Evolutionary conservation across 1,140 invertebrate genomes (phyloP), one percentile per base, ranked within the genome.

Genomic region (Neoseiulus cucumeris): DNA sequence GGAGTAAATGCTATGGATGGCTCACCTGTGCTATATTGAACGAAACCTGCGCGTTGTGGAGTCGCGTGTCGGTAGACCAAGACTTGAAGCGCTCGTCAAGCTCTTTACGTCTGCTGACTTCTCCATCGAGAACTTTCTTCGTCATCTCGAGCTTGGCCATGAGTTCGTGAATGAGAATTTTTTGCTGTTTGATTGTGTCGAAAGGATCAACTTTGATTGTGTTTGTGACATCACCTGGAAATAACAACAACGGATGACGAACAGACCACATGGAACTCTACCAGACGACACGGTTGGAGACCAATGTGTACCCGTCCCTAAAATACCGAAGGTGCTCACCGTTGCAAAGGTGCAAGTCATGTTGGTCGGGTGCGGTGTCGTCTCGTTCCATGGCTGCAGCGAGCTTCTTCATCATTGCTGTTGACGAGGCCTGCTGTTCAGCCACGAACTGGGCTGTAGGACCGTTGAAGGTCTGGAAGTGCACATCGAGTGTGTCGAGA

Each of bases 391-490:
- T 59, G 51, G 22, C 51, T 33, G 51, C 51, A 59, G 51, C 51
- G 51, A 59, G 22, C 51, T 59, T 59, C 51, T 59, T 59, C 22
- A 59, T 29, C 33, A 25, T 17, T 17, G 51, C 51, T 59, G 51
- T 33, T 33, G 51, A 59, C 14, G 51, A 59, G 25, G 51, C 51
- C 22, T 59, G 51, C 51, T 59, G 51, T 25, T 59, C 51, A 33
- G 51, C 51, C 51, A 59, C 51, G 22, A 59, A 59, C 51, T 59
- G 17, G 51, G 51, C 51, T 59, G 51, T 59, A 33, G 51, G 51
- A 59, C 51, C 51, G 51, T 59, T 59, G 51, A 59, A 59, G 51
- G 51, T 59, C 51, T 59, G 51, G 51, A 59, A 59, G 51, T 59
- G 51, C 51, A 59, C 33, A 33, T 59, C 51, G 22, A 59, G 22